Percentiles rank a stretch among this genome's conserved stretches.
Evolutionary conservation across 2,797 vertebrate species (phyloP).

Genomic region (Chloroceryle amazona): DNA sequence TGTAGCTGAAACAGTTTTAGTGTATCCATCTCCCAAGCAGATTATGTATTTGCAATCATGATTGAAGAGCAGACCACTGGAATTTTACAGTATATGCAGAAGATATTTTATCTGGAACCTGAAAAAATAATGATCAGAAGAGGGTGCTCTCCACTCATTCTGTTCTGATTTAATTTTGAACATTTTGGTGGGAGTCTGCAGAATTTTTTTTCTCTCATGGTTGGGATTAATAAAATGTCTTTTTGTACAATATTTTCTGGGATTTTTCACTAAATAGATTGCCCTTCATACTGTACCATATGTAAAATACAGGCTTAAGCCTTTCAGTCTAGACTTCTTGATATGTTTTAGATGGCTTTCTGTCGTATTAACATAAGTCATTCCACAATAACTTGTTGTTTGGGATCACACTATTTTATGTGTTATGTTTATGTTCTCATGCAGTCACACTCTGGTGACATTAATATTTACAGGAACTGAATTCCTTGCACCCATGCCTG

Average conservation of each 20-base stretch:
- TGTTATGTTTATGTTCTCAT: neutral
- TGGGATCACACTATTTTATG: neutral
- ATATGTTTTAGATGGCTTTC: neutral
- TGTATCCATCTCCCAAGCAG: neutral
- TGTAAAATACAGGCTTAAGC: neutral
- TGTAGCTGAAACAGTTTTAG: neutral
- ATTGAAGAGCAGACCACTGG: neutral
- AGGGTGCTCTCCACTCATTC: conserved; percentile 60
- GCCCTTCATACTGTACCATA: neutral
- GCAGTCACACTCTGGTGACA: neutral
- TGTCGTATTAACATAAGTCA: neutral
- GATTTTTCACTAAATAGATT: neutral
- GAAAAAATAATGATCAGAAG: conserved; percentile 60
- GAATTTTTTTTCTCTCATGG: neutral
- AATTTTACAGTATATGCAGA: neutral
- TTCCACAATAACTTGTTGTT: neutral
- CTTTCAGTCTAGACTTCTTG: neutral
- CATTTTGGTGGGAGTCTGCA: neutral
- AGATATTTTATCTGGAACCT: neutral
- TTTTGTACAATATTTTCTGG: neutral
- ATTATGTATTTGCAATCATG: neutral
- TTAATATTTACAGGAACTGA: neutral
- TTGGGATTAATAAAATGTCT: neutral
- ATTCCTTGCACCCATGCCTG: neutral
- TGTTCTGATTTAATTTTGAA: neutral